Percentiles rank a stretch among this genome's conserved stretches.
These are phyloP conservation scores for Mystacornis crossleyi DNA, from an alignment of 2,113 vertebrate species.

Conservation along the genomic window DNA sequence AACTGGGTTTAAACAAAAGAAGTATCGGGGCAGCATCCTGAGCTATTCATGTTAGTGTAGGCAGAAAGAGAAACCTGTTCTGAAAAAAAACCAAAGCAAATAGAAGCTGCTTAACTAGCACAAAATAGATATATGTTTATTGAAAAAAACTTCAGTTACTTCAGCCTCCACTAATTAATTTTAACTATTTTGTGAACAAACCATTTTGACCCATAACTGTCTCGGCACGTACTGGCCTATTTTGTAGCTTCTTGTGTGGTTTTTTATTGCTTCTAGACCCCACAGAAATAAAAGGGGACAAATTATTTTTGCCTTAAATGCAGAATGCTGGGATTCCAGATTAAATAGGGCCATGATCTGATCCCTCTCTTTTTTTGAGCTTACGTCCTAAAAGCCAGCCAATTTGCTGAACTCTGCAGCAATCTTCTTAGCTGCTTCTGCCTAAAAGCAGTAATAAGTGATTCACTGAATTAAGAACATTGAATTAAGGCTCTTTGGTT, in stretches of 20 bases:
- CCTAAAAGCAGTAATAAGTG: slow-evolving; percentile 13
- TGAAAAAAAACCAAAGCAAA: not conserved
- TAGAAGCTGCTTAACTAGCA: not conserved
- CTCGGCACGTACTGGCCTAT: not conserved
- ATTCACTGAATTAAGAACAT: not conserved
- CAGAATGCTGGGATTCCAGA: not conserved
- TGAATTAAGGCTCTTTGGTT: slow-evolving; percentile 20
- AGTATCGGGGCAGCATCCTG: not conserved
- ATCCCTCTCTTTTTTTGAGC: not conserved
- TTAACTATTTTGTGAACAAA: not conserved
- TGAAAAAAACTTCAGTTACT: not conserved
- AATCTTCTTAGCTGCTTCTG: not conserved
- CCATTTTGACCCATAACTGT: not conserved
- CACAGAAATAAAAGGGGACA: not conserved
- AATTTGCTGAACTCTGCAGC: not conserved
- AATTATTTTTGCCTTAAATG: not conserved
- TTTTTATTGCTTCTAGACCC: not conserved
- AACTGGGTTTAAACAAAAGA: not conserved
- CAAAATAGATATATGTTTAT: not conserved
- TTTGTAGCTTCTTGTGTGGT: not conserved
- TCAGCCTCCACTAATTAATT: not conserved
- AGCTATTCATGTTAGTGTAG: not conserved
- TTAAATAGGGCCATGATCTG: not conserved
- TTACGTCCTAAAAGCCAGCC: not conserved
- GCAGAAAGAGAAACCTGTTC: not conserved